Conservation (phyloP, 2,797 vertebrate genomes). For the Echeneis naucrates region DNA sequence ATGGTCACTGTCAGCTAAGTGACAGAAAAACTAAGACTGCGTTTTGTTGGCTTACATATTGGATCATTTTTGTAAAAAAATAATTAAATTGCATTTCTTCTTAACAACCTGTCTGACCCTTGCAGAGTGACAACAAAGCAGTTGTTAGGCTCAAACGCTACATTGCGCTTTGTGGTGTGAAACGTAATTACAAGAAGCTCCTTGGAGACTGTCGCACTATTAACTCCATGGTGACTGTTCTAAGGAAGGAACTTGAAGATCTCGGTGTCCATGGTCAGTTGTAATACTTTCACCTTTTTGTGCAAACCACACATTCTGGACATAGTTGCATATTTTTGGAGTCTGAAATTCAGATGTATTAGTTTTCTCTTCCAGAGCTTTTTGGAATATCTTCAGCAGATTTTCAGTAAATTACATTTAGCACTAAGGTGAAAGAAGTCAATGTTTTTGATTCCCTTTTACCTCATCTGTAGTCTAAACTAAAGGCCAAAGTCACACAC, state of each 20-base stretch:
- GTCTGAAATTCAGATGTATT: not conserved
- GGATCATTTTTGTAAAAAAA: not conserved
- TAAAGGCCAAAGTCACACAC: not conserved
- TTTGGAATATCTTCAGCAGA: not conserved
- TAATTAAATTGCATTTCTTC: not conserved
- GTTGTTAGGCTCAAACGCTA: slow-evolving; percentile 88
- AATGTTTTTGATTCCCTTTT: not conserved
- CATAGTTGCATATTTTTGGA: not conserved
- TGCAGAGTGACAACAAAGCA: slow-evolving; percentile 75
- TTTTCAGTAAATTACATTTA: too few species aligned
- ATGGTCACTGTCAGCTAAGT: not conserved
- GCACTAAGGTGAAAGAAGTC: not conserved
- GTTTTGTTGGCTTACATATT: not conserved
- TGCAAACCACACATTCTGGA: not conserved
- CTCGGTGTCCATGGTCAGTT: slow-evolving; percentile 85
- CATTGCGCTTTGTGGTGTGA: slow-evolving; percentile 87
- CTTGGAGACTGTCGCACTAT: slow-evolving; percentile 80
- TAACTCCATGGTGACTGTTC: slow-evolving; percentile 78
- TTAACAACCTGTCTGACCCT: not conserved
- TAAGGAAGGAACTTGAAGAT: slow-evolving; percentile 87
- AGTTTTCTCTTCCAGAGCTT: not conserved
- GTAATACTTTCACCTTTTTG: not conserved
- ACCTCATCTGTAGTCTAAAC: not conserved
- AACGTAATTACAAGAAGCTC: slow-evolving; percentile 89
- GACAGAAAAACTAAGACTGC: not conserved